Percentiles rank a stretch among this genome's conserved stretches.
Evolutionary conservation across 2,888 invertebrate genomes (phyloP).

Genomic region (Acleris sparsana): DNA sequence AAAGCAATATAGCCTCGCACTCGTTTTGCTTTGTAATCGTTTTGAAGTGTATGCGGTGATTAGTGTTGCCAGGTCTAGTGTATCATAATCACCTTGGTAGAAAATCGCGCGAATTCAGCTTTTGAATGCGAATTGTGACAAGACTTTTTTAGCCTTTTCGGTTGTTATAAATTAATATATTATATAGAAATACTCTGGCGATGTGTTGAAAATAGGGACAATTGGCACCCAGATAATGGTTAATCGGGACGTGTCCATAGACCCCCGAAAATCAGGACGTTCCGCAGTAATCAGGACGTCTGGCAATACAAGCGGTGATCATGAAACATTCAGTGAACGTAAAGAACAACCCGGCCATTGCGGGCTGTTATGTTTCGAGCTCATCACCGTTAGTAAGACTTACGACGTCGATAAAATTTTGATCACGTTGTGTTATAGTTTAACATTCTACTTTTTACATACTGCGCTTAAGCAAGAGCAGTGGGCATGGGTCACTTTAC

Average conservation of each 20-base stretch:
- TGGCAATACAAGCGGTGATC: slow-evolving; percentile 25
- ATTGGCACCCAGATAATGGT: too few species aligned
- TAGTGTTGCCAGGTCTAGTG: too few species aligned
- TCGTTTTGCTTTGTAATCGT: slow-evolving; percentile 41
- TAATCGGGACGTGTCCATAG: too few species aligned
- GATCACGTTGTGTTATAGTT: not conserved
- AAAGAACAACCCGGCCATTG: slow-evolving; percentile 13
- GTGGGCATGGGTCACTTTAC: too few species aligned
- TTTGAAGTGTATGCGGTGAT: slow-evolving; percentile 30
- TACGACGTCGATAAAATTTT: not conserved
- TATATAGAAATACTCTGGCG: too few species aligned
- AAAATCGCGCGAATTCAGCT: too few species aligned
- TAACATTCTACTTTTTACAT: not conserved
- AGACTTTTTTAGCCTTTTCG: not conserved
- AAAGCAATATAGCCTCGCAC: slow-evolving; percentile 29
- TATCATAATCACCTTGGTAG: too few species aligned
- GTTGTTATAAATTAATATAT: too few species aligned
- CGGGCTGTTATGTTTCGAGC: not conserved
- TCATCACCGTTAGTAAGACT: not conserved
- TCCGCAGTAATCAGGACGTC: slow-evolving; percentile 4
- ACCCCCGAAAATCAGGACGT: not conserved
- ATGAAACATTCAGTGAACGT: slow-evolving; percentile 37
- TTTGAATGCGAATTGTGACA: too few species aligned
- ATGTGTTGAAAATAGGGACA: too few species aligned
- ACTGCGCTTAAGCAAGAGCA: not conserved